Percentiles rank a stretch among this genome's conserved stretches.
phyloP scores from a whole-genome alignment of 2,113 vertebrate genomes.

The Noturus placidus region DNA sequence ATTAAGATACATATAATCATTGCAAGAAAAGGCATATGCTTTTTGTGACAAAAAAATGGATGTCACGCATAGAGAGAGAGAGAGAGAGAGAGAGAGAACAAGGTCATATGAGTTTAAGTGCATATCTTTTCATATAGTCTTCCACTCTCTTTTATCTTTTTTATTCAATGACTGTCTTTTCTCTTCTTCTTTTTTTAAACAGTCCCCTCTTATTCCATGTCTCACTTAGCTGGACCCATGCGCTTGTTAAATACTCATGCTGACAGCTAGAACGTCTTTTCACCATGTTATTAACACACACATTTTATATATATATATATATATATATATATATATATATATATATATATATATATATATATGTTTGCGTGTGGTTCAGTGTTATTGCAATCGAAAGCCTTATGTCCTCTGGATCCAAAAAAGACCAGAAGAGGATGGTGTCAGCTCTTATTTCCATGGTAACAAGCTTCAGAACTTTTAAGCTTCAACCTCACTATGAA shows the following conservation, averaged over 20 bases:
- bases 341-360: neutral
- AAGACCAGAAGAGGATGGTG: slow-evolving; percentile 62
- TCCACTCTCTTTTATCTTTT: neutral
- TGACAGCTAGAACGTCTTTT: slow-evolving; percentile 44
- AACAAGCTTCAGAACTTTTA: slow-evolving; percentile 71
- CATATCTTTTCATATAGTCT: slow-evolving; percentile 15
- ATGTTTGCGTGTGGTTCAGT: slow-evolving; percentile 34
- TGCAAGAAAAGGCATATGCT: slow-evolving; percentile 13
- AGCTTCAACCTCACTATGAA: slow-evolving; percentile 63
- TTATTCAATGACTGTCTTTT: neutral
- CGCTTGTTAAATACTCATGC: slow-evolving; percentile 48
- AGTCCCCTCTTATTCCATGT: slow-evolving; percentile 5
- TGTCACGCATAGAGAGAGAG: neutral
- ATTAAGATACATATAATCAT: neutral
- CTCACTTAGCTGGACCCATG: slow-evolving; percentile 43
- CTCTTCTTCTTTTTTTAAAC: neutral
- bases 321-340: too few relatives aligned
- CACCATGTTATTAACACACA: slow-evolving; percentile 37
- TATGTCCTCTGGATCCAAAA: slow-evolving; percentile 50
- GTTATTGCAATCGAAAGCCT: slow-evolving; percentile 39
- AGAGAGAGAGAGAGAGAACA: neutral
- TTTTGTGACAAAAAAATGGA: slow-evolving; percentile 3
- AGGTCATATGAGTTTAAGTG: slow-evolving; percentile 18
- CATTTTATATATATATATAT: too few relatives aligned
- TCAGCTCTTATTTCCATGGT: slow-evolving; percentile 73